phyloP scores from a whole-genome alignment of 1,140 invertebrate species.

The Listronotus oregonensis region DNA sequence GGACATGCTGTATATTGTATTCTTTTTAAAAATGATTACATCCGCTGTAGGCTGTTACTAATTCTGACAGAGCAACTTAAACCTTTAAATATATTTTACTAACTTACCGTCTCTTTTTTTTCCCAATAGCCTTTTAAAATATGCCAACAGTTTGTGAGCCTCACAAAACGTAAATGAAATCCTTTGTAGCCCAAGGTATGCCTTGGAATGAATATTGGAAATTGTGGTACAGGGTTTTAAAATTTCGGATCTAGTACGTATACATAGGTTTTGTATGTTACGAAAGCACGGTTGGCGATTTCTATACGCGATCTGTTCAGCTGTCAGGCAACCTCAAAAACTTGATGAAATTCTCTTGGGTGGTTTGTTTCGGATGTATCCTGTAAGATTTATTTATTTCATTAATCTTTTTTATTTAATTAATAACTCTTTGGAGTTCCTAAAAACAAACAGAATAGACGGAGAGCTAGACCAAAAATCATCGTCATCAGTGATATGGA shows the following conservation, averaged over 20 bases:
- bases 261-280: constrained; percentile 69
- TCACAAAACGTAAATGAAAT: constrained; percentile 70
- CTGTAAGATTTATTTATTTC: constrained; percentile 19
- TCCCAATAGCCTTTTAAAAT: constrained; percentile 61
- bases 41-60: no score
- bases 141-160: constrained; percentile 70
- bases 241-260: constrained; percentile 66
- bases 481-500: no score
- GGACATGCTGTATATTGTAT: no score
- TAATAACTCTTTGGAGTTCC: no score
- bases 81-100: not conserved
- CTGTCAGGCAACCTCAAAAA: constrained; percentile 58
- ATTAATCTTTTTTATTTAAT: no score
- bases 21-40: no score
- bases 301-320: constrained; percentile 65
- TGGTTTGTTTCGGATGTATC: constrained; percentile 37
- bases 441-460: no score
- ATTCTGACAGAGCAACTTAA: no score
- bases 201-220: constrained; percentile 70
- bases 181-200: constrained; percentile 71
- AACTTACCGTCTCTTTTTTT: constrained; percentile 48
- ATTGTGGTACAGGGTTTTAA: constrained; percentile 67
- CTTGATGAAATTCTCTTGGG: constrained; percentile 51
- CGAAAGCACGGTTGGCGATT: constrained; percentile 69
- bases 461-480: no score